Conservation (phyloP, 2,888 invertebrate species). For the Dryobota labecula region DNA sequence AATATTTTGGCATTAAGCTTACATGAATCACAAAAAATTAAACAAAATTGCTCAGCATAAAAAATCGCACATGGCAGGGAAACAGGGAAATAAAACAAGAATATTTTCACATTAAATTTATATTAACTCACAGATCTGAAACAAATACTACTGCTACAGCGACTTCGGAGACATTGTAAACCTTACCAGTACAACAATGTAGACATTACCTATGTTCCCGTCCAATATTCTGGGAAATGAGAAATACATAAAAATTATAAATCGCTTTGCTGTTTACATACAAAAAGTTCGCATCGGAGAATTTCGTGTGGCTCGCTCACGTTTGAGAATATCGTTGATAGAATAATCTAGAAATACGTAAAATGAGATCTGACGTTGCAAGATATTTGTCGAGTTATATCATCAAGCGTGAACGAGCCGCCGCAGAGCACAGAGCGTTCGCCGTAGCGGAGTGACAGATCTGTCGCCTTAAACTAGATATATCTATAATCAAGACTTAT, state of each 20-base stretch:
- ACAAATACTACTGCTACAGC: slow-evolving; percentile 80
- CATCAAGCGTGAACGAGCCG: slow-evolving; percentile 76
- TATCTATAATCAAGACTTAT: slow-evolving; percentile 85
- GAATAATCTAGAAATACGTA: slow-evolving; percentile 12
- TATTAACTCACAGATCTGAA: slow-evolving; percentile 89
- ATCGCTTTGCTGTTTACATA: slow-evolving; percentile 73
- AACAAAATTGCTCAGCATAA: slow-evolving; percentile 53
- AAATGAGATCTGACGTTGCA: slow-evolving; percentile 28
- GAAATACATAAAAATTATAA: slow-evolving; percentile 64
- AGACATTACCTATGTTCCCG: slow-evolving; percentile 56
- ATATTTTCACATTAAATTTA: slow-evolving; percentile 89
- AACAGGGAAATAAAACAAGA: slow-evolving; percentile 85
- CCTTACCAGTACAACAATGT: slow-evolving; percentile 45
- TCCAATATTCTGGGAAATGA: slow-evolving; percentile 59
- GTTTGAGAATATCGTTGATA: slow-evolving; percentile 16
- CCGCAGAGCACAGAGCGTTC: slow-evolving; percentile 81
- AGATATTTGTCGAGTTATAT: not conserved
- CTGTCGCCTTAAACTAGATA: slow-evolving; percentile 85
- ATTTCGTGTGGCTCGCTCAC: slow-evolving; percentile 64
- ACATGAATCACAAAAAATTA: not conserved
- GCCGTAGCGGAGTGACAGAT: slow-evolving; percentile 87
- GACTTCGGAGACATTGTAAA: slow-evolving; percentile 60
- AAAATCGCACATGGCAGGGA: slow-evolving; percentile 76
- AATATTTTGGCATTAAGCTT: not conserved
- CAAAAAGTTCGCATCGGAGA: slow-evolving; percentile 72